Evolutionary conservation across 2,888 invertebrate species (phyloP).

Genomic region (Dioctria rufipes): DNA sequence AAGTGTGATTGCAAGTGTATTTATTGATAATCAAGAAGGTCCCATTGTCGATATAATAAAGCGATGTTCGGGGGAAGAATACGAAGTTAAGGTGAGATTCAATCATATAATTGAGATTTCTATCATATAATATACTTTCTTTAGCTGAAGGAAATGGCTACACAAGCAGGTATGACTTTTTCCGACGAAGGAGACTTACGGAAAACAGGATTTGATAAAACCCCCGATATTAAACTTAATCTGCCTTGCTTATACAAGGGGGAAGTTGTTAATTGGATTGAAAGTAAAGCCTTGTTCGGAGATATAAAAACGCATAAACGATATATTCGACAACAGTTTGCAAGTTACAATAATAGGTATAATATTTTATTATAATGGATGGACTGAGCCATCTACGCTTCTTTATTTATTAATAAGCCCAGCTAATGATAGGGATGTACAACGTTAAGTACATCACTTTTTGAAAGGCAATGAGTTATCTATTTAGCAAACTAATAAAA

Average conservation of each 20-base stretch:
- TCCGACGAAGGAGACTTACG: constrained; percentile 86
- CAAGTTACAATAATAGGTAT: constrained; percentile 88
- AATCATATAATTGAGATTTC: constrained; percentile 74
- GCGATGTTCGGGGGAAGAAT: constrained; percentile 86
- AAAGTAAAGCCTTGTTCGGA: constrained; percentile 96
- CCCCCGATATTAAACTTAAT: constrained; percentile 93
- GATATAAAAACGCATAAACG: constrained; percentile 85
- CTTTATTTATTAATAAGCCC: too few relatives aligned
- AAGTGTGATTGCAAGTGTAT: constrained; percentile 76
- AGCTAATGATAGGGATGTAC: too few relatives aligned
- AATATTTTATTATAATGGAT: too few relatives aligned
- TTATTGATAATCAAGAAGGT: constrained; percentile 89
- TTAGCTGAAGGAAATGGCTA: constrained; percentile 67
- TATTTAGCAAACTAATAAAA: too few relatives aligned
- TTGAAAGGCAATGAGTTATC: too few relatives aligned
- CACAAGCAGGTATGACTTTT: constrained; percentile 75
- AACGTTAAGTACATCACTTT: too few relatives aligned
- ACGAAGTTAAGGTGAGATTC: constrained; percentile 79
- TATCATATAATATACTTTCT: constrained; percentile 67
- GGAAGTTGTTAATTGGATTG: constrained; percentile 93
- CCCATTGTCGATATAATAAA: constrained; percentile 84
- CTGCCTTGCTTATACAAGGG: constrained; percentile 90
- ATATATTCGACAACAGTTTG: constrained; percentile 87
- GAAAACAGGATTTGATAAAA: constrained; percentile 91
- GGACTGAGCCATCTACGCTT: too few relatives aligned